Percentiles rank a stretch among this genome's conserved stretches.
phyloP scores from a whole-genome alignment of 1,140 invertebrate species.

The Papilio polyxenes region DNA sequence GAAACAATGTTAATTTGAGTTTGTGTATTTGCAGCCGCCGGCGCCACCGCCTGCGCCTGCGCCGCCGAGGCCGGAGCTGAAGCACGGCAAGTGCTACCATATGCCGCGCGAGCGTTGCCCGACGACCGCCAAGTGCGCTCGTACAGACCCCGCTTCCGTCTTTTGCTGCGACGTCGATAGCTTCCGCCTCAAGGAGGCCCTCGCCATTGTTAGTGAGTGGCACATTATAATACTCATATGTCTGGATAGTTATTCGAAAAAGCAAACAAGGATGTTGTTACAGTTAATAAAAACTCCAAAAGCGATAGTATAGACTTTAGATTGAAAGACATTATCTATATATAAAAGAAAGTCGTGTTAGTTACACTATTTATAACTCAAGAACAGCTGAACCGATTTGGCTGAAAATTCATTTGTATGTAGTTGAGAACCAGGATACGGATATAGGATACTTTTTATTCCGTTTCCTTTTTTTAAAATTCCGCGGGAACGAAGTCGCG shows the following conservation, averaged over 20 bases:
- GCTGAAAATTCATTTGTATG: too few relatives aligned
- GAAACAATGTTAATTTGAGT: background rate
- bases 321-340: too few relatives aligned
- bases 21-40: conserved; percentile 47
- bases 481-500: too few relatives aligned
- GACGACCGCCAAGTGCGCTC: conserved; percentile 51
- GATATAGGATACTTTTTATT: too few relatives aligned
- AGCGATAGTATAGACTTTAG: too few relatives aligned
- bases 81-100: conserved; percentile 71
- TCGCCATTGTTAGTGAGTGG: conserved; percentile 46
- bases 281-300: too few relatives aligned
- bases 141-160: conserved; percentile 60
- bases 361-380: too few relatives aligned
- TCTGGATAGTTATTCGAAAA: background rate
- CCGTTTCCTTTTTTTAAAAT: too few relatives aligned
- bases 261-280: background rate
- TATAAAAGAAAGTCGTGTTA: too few relatives aligned
- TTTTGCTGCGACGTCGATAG: conserved; percentile 77
- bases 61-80: conserved; percentile 53
- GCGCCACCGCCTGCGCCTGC: conserved; percentile 58
- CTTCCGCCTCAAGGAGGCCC: conserved; percentile 63
- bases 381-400: too few relatives aligned
- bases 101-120: conserved; percentile 68
- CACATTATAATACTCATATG: background rate
- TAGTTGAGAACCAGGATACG: too few relatives aligned